phyloP scores from a whole-genome alignment of 1,140 invertebrate species.

The Megathymus violae region DNA sequence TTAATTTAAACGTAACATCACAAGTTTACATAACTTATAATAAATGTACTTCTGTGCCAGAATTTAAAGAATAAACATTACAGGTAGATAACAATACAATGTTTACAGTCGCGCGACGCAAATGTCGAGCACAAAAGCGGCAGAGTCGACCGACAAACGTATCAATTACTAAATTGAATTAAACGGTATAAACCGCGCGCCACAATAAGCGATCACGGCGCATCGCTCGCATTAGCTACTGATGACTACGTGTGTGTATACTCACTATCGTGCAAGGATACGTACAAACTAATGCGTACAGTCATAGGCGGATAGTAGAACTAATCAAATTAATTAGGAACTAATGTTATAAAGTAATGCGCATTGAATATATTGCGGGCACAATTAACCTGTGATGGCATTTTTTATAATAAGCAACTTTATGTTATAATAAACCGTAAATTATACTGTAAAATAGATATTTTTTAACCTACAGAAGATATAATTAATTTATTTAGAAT shows the following conservation, averaged over 20 bases:
- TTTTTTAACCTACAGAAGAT: too few species aligned
- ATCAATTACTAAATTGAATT: slow-evolving; percentile 84
- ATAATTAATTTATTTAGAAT: too few species aligned
- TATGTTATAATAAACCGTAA: too few species aligned
- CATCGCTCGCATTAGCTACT: slow-evolving; percentile 81
- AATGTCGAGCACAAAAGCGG: slow-evolving; percentile 48
- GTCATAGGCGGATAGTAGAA: slow-evolving; percentile 1
- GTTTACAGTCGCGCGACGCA: slow-evolving; percentile 21
- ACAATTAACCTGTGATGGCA: too few species aligned
- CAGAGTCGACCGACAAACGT: slow-evolving; percentile 71
- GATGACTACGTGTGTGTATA: slow-evolving; percentile 73
- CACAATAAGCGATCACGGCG: slow-evolving; percentile 77
- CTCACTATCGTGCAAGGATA: slow-evolving; percentile 54
- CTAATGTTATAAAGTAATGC: too few species aligned
- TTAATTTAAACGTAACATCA: too few species aligned
- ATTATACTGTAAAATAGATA: too few species aligned
- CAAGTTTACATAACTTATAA: neutral
- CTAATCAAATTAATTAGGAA: neutral
- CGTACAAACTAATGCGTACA: neutral
- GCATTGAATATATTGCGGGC: too few species aligned
- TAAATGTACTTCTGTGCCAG: neutral
- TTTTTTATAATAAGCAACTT: too few species aligned
- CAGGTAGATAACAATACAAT: slow-evolving; percentile 19
- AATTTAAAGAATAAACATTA: slow-evolving; percentile 21
- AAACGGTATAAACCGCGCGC: slow-evolving; percentile 78